phyloP scores from a whole-genome alignment of 2,797 vertebrate species.

The Ataeniobius toweri region DNA sequence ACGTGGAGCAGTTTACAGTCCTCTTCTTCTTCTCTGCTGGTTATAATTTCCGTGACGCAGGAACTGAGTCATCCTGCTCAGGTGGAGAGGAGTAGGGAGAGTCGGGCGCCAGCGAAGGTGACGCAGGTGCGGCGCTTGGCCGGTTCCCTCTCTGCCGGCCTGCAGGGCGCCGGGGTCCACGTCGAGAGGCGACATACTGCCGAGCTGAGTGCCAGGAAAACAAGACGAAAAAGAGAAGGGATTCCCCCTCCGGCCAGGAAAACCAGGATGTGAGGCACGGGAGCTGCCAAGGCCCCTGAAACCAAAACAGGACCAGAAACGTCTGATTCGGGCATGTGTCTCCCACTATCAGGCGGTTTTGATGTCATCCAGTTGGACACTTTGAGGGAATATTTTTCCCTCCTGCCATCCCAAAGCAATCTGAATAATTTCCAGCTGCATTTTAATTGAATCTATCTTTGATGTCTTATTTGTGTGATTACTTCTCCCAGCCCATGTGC shows the following conservation, averaged over 20 bases:
- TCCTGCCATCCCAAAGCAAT: slow-evolving; percentile 79
- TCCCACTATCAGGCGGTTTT: slow-evolving; percentile 69
- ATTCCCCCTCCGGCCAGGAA: slow-evolving; percentile 59
- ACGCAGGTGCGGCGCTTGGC: slow-evolving; percentile 51
- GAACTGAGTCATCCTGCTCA: slow-evolving; percentile 28
- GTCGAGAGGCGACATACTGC: slow-evolving; percentile 59
- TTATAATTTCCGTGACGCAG: slow-evolving; percentile 42
- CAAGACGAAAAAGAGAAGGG: slow-evolving; percentile 33
- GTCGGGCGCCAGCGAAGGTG: slow-evolving; percentile 35
- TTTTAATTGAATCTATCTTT: slow-evolving; percentile 85
- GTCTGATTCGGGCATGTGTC: slow-evolving; percentile 49
- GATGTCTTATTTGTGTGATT: slow-evolving; percentile 87
- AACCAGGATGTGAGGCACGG: slow-evolving; percentile 42
- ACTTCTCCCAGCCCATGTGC: slow-evolving; percentile 71
- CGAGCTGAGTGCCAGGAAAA: slow-evolving; percentile 58
- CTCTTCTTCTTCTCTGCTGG: neutral
- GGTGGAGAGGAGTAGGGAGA: slow-evolving; percentile 34
- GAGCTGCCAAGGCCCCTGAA: slow-evolving; percentile 61
- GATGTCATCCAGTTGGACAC: slow-evolving; percentile 80
- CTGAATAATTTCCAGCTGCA: slow-evolving; percentile 80
- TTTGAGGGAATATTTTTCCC: slow-evolving; percentile 82
- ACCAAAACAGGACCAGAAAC: slow-evolving; percentile 42
- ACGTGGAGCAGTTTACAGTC: neutral
- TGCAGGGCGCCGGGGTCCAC: slow-evolving; percentile 53
- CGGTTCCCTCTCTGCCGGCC: slow-evolving; percentile 33